Conservation (phyloP, 2,888 invertebrate species). For the Cinara cedri region DNA sequence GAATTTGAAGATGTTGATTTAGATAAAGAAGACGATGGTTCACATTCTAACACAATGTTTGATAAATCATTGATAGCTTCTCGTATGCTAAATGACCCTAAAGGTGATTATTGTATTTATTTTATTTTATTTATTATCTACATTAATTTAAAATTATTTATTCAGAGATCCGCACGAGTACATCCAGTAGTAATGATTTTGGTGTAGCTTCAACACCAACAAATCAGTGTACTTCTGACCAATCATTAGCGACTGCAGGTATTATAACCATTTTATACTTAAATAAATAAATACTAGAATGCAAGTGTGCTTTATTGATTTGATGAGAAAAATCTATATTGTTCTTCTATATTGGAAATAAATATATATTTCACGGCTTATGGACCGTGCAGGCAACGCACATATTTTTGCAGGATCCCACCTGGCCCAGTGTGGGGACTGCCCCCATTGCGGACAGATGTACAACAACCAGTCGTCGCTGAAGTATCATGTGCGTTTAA, state of each 20-base stretch:
- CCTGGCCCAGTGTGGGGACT: slow-evolving; percentile 62
- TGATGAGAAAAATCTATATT: not conserved
- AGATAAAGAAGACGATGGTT: slow-evolving; percentile 42
- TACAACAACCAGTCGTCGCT: slow-evolving; percentile 75
- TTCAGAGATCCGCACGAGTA: slow-evolving; percentile 39
- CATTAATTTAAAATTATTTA: slow-evolving; percentile 7
- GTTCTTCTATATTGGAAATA: slow-evolving; percentile 1
- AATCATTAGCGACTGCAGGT: slow-evolving; percentile 52
- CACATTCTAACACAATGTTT: slow-evolving; percentile 39
- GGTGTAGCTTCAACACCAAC: slow-evolving; percentile 39
- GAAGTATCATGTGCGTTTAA: slow-evolving; percentile 73
- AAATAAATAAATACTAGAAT: slow-evolving; percentile 13
- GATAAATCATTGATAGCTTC: slow-evolving; percentile 49
- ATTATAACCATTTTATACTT: slow-evolving; percentile 22
- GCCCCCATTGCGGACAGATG: slow-evolving; percentile 73
- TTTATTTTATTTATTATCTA: slow-evolving; percentile 9
- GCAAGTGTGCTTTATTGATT: slow-evolving; percentile 18
- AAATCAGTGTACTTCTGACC: slow-evolving; percentile 32
- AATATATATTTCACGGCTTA: slow-evolving; percentile 50
- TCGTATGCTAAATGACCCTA: slow-evolving; percentile 53
- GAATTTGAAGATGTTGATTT: slow-evolving; percentile 52
- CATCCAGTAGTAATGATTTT: slow-evolving; percentile 48
- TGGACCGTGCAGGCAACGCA: slow-evolving; percentile 55
- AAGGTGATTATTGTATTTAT: slow-evolving; percentile 35
- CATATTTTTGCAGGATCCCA: slow-evolving; percentile 60